phyloP scores from a whole-genome alignment of 2,113 vertebrate genomes.

The Poicephalus gulielmi region DNA sequence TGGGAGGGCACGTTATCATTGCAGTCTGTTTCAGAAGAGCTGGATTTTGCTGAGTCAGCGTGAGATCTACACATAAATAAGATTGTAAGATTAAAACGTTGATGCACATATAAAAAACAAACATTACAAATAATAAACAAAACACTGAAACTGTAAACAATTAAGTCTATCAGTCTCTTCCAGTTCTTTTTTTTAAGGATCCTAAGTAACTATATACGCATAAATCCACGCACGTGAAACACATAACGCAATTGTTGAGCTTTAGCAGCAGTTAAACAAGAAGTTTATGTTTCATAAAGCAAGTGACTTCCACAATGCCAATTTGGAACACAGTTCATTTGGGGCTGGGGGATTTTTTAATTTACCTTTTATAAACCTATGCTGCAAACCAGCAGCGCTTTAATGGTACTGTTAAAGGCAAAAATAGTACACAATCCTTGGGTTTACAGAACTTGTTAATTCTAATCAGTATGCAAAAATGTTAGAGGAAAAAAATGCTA shows the following conservation, averaged over 20 bases:
- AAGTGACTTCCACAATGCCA: neutral
- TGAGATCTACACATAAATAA: constrained; percentile 76
- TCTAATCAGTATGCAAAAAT: neutral
- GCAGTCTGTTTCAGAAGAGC: constrained; percentile 95
- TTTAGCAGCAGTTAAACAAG: neutral
- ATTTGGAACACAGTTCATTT: neutral
- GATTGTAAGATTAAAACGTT: neutral
- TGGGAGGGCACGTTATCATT: constrained; percentile 93
- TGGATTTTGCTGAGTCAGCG: constrained; percentile 86
- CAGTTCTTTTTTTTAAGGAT: neutral
- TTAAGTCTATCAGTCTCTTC: neutral
- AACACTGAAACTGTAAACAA: neutral
- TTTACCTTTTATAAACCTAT: neutral
- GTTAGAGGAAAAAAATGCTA: neutral
- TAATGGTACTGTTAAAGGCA: neutral
- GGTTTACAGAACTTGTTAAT: neutral
- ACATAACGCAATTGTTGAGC: neutral
- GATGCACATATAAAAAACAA: neutral
- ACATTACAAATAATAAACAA: neutral
- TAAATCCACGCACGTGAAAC: neutral
- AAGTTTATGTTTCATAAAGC: neutral
- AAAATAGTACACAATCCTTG: neutral
- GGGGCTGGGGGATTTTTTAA: too few species aligned
- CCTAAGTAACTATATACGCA: neutral
- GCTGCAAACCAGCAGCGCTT: neutral